Conservation (phyloP, 2,888 invertebrate genomes). For the Brenthis hecate region DNA sequence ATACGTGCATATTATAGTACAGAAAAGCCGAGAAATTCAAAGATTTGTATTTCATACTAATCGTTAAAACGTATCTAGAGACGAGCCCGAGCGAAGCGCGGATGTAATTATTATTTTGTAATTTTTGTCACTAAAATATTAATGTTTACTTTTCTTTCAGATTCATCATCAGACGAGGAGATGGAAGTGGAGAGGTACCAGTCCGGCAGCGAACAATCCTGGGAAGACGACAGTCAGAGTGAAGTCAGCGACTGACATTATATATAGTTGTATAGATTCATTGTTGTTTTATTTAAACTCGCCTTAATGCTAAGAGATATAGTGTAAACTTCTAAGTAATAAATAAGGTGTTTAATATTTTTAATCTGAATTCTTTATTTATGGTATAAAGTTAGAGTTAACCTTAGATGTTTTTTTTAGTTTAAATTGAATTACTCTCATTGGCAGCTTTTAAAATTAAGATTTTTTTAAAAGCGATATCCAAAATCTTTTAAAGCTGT, state of each 20-base stretch:
- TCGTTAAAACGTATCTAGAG: too few species aligned
- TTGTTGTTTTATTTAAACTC: slow-evolving; percentile 5
- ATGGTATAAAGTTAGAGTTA: too few species aligned
- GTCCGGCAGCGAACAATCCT: slow-evolving; percentile 61
- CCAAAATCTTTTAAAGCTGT: too few species aligned
- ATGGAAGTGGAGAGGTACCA: slow-evolving; percentile 61
- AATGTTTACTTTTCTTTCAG: slow-evolving; percentile 44
- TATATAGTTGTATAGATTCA: slow-evolving; percentile 1
- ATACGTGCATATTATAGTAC: too few species aligned
- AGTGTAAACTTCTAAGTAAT: not conserved
- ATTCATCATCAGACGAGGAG: slow-evolving; percentile 70
- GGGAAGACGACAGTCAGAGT: slow-evolving; percentile 46
- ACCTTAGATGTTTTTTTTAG: too few species aligned
- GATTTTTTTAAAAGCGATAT: too few species aligned
- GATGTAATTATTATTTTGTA: not conserved
- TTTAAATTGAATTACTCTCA: too few species aligned
- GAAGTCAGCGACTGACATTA: slow-evolving; percentile 12
- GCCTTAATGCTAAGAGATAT: not conserved
- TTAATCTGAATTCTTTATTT: too few species aligned
- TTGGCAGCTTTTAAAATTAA: too few species aligned
- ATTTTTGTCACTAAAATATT: not conserved
- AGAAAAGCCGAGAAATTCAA: too few species aligned
- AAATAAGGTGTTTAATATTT: not conserved
- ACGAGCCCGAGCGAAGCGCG: too few species aligned
- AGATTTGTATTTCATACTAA: too few species aligned